Evolutionary conservation across 2,888 invertebrate species (phyloP), one percentile per base, ranked within the genome.

Genomic region (Osedax frankpressi): DNA sequence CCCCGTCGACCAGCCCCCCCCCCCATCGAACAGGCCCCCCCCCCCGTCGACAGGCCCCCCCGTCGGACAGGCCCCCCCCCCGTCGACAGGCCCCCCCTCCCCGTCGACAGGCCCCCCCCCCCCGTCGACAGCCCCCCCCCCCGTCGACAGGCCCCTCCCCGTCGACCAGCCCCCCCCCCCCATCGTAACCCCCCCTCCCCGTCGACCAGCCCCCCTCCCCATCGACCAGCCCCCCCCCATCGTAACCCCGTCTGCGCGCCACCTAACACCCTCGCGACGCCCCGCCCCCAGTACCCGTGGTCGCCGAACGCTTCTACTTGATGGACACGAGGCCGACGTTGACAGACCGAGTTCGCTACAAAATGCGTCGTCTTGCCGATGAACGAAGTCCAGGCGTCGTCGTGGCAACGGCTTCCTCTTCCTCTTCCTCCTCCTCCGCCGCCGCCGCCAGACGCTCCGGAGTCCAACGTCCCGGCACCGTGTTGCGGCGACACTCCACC

Each of bases 231-330:
- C 79, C 79, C 59, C 80, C 84, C 62, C 82, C 94, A 88, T 89
- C 90, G 78, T 93, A 93, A 82, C 89, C 92, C 77, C 92, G 91
- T 63, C 94, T 94, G 86, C 87, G 87, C 87, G 85, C 87, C 76
- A 86, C 86, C 2, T 90, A 94, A 25, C 81, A 87, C 28, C 81
- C 88, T 30, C 86, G 87, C 28, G 84, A 87, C 86, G 90, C 90
- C 81, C 89, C 94, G 81, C 89, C 94, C 78, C 90, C 94, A 85
- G 90, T 94, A 84, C 95, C 95, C 73, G 92, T 95, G 80, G 88
- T 95, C 79, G 93, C 93, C 19, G 81, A 80, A 89, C 89, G 97
- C 80, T 94, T 96, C 88, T 96, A 94, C 87, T 91, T 91, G 85
- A 89, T 92, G 79, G 92, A 93, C 86, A 90, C 93, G 75, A 89